Conservation (phyloP, 2,113 vertebrate genomes). For the human (Homo sapiens) region GRCh38 chr12:125509001-125509500, state of each 20-base stretch:
- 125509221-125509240: rapidly evolving
- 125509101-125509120: too few species aligned
- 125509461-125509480: neutral
- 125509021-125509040: too few species aligned
- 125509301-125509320: rapidly evolving
- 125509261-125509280: rapidly evolving
- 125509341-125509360: rapidly evolving
- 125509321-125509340: rapidly evolving
- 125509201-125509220: rapidly evolving
- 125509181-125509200: rapidly evolving
- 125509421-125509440: too few species aligned
- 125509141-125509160: neutral
- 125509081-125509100: neutral
- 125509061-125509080: too few species aligned
- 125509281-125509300: neutral
- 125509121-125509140: neutral
- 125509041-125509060: too few species aligned
- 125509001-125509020: too few species aligned
- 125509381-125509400: rapidly evolving
- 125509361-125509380: rapidly evolving
- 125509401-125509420: neutral
- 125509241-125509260: rapidly evolving
- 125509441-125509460: too few species aligned
- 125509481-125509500: neutral
- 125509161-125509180: rapidly evolving